These are phyloP conservation scores for Lates japonicus DNA, from an alignment of 2,797 vertebrate species.

Conservation along the genomic window DNA sequence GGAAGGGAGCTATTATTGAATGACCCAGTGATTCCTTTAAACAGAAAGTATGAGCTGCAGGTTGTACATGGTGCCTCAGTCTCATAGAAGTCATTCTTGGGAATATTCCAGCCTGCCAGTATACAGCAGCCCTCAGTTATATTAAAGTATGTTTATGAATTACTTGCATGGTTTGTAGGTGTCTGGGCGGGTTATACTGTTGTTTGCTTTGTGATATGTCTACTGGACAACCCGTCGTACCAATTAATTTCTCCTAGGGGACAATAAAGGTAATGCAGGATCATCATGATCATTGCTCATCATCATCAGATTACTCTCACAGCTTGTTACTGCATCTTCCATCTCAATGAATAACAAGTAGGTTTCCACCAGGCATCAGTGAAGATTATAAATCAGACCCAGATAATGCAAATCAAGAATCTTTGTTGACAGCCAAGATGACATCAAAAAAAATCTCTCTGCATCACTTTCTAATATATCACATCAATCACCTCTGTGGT, in stretches of 20 bases:
- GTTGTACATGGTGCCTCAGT: not conserved
- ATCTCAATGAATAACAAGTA: constrained; percentile 66
- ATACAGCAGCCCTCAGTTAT: not conserved
- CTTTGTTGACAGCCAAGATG: constrained; percentile 18
- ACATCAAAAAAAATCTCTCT: constrained; percentile 15
- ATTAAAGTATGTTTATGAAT: constrained; percentile 20
- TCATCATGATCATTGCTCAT: constrained; percentile 13
- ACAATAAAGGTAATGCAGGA: constrained; percentile 45
- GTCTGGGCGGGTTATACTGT: constrained; percentile 5
- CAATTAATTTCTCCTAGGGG: constrained; percentile 41
- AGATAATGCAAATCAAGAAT: constrained; percentile 23
- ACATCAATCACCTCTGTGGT: not conserved
- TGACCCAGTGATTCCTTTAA: constrained; percentile 36
- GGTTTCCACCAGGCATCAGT: constrained; percentile 14
- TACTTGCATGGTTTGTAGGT: constrained; percentile 8
- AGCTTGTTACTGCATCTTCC: constrained; percentile 56
- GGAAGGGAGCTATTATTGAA: constrained; percentile 28
- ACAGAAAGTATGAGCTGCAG: constrained; percentile 24
- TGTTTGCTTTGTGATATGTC: constrained; percentile 36
- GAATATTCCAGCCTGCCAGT: constrained; percentile 12
- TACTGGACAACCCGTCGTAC: constrained; percentile 34
- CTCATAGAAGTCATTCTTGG: constrained; percentile 2
- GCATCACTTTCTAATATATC: constrained; percentile 1
- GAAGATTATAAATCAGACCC: constrained; percentile 31
- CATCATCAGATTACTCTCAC: constrained; percentile 59